Conservation (phyloP, 2,888 invertebrate genomes). For the Pogonocherus hispidulus region DNA sequence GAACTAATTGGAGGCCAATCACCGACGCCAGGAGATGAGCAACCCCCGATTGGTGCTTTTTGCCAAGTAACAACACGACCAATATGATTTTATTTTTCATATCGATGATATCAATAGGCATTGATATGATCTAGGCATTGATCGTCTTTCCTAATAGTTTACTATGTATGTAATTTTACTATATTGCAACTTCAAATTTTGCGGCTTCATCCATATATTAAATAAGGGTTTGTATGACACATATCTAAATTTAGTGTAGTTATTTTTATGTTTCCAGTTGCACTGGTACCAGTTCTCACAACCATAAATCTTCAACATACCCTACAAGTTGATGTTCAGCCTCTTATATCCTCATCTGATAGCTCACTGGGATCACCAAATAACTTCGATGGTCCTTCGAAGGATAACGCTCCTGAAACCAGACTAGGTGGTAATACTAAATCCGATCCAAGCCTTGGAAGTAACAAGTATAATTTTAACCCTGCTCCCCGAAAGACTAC, state of each 20-base stretch:
- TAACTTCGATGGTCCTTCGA: background rate
- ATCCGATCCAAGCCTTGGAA: conserved; percentile 29
- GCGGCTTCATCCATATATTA: too few species aligned
- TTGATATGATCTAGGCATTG: too few species aligned
- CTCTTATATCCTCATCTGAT: conserved; percentile 42
- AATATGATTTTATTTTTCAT: too few species aligned
- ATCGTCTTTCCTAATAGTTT: too few species aligned
- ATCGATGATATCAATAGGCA: too few species aligned
- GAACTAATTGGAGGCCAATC: too few species aligned
- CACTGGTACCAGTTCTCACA: conserved; percentile 64
- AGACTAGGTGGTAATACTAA: conserved; percentile 23
- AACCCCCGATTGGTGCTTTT: too few species aligned
- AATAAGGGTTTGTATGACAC: too few species aligned
- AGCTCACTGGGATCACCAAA: conserved; percentile 8
- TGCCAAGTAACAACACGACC: too few species aligned
- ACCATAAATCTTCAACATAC: conserved; percentile 71
- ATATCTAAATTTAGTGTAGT: background rate
- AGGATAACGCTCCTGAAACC: background rate
- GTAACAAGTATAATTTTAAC: conserved; percentile 43
- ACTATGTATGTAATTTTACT: too few species aligned
- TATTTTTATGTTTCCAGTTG: conserved; percentile 47
- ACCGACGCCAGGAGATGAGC: too few species aligned
- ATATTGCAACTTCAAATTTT: too few species aligned
- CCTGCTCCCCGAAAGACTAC: conserved; percentile 32
- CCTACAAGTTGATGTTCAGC: conserved; percentile 64